These are phyloP conservation scores for Actinia equina DNA, from an alignment of 64 coral and sea anemone species.

Conservation along the genomic window DNA sequence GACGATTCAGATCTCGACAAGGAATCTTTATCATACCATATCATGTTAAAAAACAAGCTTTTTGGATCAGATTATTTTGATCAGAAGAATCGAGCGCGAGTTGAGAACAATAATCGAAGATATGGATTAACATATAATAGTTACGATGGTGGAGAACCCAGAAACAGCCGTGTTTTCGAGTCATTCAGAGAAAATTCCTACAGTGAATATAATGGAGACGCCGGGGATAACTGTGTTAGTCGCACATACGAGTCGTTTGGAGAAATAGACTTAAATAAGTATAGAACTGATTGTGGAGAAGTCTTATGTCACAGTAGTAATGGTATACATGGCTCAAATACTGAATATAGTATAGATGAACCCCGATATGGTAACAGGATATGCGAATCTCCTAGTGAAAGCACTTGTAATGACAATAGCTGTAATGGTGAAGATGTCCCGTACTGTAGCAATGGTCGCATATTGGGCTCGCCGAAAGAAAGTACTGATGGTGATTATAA, in stretches of 20 bases:
- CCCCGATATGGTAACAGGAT: neutral
- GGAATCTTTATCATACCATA: slow-evolving; percentile 15
- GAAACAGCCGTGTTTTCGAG: neutral
- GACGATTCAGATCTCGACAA: slow-evolving; percentile 10
- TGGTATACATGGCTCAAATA: neutral
- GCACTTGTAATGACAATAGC: neutral
- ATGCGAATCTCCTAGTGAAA: neutral
- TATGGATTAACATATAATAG: neutral
- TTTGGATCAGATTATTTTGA: neutral
- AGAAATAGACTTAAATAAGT: neutral
- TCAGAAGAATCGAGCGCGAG: neutral
- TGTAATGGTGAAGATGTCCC: neutral
- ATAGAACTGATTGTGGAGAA: neutral
- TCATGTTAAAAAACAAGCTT: slow-evolving; percentile 5
- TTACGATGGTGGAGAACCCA: neutral
- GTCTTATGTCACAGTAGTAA: neutral
- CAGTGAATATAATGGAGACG: neutral
- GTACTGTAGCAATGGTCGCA: neutral
- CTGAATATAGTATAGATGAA: neutral
- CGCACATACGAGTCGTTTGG: neutral
- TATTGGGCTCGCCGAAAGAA: neutral
- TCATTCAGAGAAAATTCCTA: neutral
- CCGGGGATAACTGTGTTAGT: neutral
- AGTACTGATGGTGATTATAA: neutral
- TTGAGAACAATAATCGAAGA: neutral